A percentile compares a stretch with the other conserved stretches of the same genome.
These are phyloP conservation scores for Cheilosia impressa DNA, from an alignment of 2,888 invertebrate species.

Conservation along the genomic window DNA sequence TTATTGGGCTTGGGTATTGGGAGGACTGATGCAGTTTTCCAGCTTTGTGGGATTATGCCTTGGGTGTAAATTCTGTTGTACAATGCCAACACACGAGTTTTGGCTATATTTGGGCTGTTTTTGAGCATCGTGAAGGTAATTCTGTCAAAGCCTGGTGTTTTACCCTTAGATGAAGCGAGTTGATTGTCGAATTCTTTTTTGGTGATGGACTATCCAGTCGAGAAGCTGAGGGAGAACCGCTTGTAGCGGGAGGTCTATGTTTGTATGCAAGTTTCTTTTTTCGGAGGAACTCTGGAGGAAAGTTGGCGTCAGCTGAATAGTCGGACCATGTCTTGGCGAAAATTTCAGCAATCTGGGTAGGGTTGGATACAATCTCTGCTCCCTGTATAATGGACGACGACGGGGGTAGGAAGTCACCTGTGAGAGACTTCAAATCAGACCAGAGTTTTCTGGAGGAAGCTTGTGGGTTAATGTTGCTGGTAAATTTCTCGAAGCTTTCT, in stretches of 20 bases:
- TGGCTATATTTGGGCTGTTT: not conserved
- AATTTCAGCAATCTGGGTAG: not conserved
- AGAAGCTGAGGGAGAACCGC: too few species aligned
- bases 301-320: not conserved
- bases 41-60: not conserved
- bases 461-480: not conserved
- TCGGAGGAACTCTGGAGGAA: not conserved
- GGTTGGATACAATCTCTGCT: too few species aligned
- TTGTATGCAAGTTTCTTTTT: not conserved
- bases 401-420: not conserved
- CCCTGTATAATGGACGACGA: not conserved
- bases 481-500: not conserved
- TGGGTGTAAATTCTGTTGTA: conserved; percentile 2
- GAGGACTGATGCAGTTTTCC: not conserved
- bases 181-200: not conserved
- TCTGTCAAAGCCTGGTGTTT: not conserved
- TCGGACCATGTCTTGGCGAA: not conserved
- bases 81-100: not conserved
- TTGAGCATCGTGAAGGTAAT: not conserved
- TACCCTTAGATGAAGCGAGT: not conserved
- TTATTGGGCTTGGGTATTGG: not conserved
- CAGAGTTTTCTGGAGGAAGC: not conserved
- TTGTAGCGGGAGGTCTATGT: too few species aligned
- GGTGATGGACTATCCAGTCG: not conserved
- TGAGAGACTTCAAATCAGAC: not conserved